phyloP scores from a whole-genome alignment of 2,888 invertebrate genomes.

The Erynnis tages region DNA sequence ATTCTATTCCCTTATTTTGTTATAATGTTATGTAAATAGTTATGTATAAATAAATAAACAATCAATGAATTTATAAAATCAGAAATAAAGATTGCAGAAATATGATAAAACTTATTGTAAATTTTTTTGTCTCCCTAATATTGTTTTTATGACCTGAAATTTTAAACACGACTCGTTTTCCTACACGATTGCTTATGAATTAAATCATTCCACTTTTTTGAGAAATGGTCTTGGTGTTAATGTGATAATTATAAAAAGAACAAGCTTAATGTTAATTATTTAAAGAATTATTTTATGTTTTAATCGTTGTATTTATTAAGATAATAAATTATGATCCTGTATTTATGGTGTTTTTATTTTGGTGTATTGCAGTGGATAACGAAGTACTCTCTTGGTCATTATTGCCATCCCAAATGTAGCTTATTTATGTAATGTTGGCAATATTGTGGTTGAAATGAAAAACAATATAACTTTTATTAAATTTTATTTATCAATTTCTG shows the following conservation, averaged over 20 bases:
- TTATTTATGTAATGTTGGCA: too few relatives aligned
- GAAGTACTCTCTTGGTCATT: too few relatives aligned
- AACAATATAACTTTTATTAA: conserved; percentile 42
- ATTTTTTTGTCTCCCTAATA: background rate
- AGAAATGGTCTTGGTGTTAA: conserved; percentile 63
- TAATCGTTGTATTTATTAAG: conserved; percentile 74
- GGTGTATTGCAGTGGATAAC: background rate
- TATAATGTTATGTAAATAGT: too few relatives aligned
- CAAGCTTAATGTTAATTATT: conserved; percentile 77
- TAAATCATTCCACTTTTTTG: conserved; percentile 69
- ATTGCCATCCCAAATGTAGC: too few relatives aligned
- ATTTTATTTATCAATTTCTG: conserved; percentile 79
- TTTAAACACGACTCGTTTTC: conserved; percentile 9
- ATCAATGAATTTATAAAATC: too few relatives aligned
- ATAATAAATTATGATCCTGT: conserved; percentile 55
- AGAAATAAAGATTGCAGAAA: background rate
- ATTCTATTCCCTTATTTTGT: too few relatives aligned
- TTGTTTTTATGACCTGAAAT: background rate
- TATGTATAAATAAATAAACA: too few relatives aligned
- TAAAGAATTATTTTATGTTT: conserved; percentile 77
- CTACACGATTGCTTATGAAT: conserved; percentile 31
- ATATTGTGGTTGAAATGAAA: background rate
- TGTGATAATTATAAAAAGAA: conserved; percentile 73
- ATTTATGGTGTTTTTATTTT: conserved; percentile 4
- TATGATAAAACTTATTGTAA: background rate